Evolutionary conservation across 2,888 invertebrate genomes (phyloP), one percentile per base, ranked within the genome.

Genomic region (Rotaria magnacalcarata): DNA sequence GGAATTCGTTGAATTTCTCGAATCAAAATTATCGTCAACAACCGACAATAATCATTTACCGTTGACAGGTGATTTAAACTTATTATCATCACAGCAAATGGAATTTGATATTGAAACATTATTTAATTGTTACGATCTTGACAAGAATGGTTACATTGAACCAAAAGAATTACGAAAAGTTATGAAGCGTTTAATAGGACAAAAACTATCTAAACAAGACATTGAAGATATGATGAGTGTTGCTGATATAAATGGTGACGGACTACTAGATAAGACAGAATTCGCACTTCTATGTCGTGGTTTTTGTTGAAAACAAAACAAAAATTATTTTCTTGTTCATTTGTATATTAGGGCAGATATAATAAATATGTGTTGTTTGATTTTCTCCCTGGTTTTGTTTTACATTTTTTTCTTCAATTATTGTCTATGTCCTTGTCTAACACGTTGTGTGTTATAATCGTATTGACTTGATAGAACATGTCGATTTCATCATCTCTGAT

Each of bases 161-260:
- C 47, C 80, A n/a, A 80, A 80, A 80, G 80, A 80, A 80, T 80
- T 80, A 80, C 80, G 80, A 4, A 80, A 80, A 80, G 80, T 80
- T 21, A 80, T 80, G 80, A 47, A 80, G 47, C 19, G 80, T 19
- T 47, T 80, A 47, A 47, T n/a, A 47, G 80, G 80, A 10, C 21
- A 80, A 47, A 80, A 80, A 80, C 34, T 80, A 80, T 47, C 80
- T 0, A 80, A 80, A 80, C 47, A 34, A 1, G 80, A 80, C 14
- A 80, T 80, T 14, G 80, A 43, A 14, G 80, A 80, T n/a, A 80
- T 80, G 80, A 80, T 80, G 2, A 80, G 8, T 14, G 47, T 47
- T n/a, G 80, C 80, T 11, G 80, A 80, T n/a, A 47, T 0, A n/a
- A 80, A 80, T 24, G 47, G 47, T 80, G 80, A 80, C 47, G 80